phyloP scores from a whole-genome alignment of 2,888 invertebrate genomes.

The Thera obeliscata region DNA sequence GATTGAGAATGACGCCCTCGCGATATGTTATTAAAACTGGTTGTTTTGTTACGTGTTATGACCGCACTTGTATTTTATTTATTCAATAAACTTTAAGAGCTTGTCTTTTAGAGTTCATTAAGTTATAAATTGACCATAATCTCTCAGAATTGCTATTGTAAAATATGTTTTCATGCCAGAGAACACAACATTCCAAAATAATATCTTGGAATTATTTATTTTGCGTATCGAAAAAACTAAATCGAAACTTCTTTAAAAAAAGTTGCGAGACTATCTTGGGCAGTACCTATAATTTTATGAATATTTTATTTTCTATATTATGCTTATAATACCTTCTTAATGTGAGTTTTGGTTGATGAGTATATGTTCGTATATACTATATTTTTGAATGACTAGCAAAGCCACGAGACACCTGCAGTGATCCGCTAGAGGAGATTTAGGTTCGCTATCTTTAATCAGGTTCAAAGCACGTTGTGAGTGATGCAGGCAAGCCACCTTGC shows the following conservation, averaged over 20 bases:
- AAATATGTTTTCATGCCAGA: slow-evolving; percentile 7
- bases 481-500: too few relatives aligned
- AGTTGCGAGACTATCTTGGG: too few relatives aligned
- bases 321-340: not conserved
- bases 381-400: too few relatives aligned
- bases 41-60: slow-evolving; percentile 17
- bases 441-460: too few relatives aligned
- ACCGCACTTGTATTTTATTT: slow-evolving; percentile 21
- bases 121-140: slow-evolving; percentile 20
- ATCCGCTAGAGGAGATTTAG: too few relatives aligned
- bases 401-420: too few relatives aligned
- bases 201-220: too few relatives aligned
- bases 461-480: too few relatives aligned
- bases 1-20: slow-evolving; percentile 27
- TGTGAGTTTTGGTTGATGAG: slow-evolving; percentile 57
- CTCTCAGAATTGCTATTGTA: slow-evolving; percentile 16
- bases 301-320: too few relatives aligned
- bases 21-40: slow-evolving; percentile 14
- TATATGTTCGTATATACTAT: slow-evolving; percentile 44
- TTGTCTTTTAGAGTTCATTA: slow-evolving; percentile 15
- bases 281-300: too few relatives aligned
- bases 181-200: not conserved
- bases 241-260: too few relatives aligned
- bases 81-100: slow-evolving; percentile 16
- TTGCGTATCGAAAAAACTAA: too few relatives aligned